These are phyloP conservation scores for Emmelina monodactyla DNA, from an alignment of 2,888 invertebrate genomes.

Conservation along the genomic window DNA sequence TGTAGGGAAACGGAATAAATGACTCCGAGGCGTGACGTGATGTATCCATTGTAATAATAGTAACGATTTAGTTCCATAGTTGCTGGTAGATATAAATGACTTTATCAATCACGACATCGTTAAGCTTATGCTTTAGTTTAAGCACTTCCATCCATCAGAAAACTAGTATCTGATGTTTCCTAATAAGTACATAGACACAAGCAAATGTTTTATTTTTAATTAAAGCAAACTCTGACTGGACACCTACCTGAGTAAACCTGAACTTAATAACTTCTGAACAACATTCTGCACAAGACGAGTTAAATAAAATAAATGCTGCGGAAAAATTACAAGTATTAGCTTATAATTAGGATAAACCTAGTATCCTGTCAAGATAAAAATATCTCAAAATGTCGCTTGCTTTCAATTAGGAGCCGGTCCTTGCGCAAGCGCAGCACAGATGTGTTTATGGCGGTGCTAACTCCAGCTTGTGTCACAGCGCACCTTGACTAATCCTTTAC, in stretches of 20 bases:
- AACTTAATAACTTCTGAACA: too few species aligned
- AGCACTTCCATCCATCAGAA: too few species aligned
- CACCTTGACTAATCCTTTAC: conserved; percentile 29
- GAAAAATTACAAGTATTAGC: too few species aligned
- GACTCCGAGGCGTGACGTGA: not conserved
- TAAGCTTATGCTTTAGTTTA: not conserved
- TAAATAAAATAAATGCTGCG: too few species aligned
- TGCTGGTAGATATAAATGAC: not conserved
- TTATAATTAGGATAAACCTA: not conserved
- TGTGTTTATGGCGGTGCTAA: conserved; percentile 1
- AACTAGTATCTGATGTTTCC: too few species aligned
- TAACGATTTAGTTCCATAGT: not conserved
- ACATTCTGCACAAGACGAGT: too few species aligned
- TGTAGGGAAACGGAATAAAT: conserved; percentile 11
- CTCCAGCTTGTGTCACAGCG: conserved; percentile 23
- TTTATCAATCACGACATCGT: not conserved
- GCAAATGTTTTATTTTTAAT: too few species aligned
- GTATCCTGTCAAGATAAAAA: not conserved
- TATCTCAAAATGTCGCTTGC: not conserved
- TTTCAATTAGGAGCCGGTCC: conserved; percentile 1
- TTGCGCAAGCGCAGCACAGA: not conserved
- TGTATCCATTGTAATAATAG: not conserved
- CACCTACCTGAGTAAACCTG: too few species aligned
- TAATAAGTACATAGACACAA: too few species aligned
- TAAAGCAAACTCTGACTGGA: too few species aligned